phyloP scores from a whole-genome alignment of 2,797 vertebrate genomes.

The Aplochiton taeniatus region DNA sequence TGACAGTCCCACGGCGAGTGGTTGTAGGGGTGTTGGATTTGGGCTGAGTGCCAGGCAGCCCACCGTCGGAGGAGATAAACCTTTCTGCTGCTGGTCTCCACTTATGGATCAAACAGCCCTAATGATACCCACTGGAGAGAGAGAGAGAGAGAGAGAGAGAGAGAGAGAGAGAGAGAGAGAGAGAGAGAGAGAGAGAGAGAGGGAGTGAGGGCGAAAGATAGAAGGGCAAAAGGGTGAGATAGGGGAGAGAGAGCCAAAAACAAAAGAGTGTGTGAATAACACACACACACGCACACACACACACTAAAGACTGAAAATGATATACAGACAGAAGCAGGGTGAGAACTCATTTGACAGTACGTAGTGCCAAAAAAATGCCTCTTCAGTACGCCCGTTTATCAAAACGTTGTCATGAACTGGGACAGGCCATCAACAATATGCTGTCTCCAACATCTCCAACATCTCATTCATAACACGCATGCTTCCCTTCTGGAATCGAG shows the following conservation, averaged over 20 bases:
- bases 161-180: background rate
- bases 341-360: background rate
- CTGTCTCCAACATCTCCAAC: too few species aligned
- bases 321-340: background rate
- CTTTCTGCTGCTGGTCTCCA: conserved; percentile 31
- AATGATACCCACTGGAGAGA: conserved; percentile 33
- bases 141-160: background rate
- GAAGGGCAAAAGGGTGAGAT: background rate
- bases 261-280: background rate
- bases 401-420: too few species aligned
- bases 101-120: conserved; percentile 40
- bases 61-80: conserved; percentile 40
- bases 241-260: background rate
- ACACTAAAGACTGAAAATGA: background rate
- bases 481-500: conserved; percentile 34
- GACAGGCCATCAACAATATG: too few species aligned
- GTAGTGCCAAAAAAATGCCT: background rate
- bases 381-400: background rate
- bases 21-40: conserved; percentile 26
- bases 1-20: conserved; percentile 15
- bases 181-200: background rate
- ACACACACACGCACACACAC: too few species aligned
- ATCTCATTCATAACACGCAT: too few species aligned
- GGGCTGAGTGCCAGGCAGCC: conserved; percentile 36
- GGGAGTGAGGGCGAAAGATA: background rate